phyloP scores from a whole-genome alignment of 2,888 invertebrate genomes.

The Stegana nigrithorax region DNA sequence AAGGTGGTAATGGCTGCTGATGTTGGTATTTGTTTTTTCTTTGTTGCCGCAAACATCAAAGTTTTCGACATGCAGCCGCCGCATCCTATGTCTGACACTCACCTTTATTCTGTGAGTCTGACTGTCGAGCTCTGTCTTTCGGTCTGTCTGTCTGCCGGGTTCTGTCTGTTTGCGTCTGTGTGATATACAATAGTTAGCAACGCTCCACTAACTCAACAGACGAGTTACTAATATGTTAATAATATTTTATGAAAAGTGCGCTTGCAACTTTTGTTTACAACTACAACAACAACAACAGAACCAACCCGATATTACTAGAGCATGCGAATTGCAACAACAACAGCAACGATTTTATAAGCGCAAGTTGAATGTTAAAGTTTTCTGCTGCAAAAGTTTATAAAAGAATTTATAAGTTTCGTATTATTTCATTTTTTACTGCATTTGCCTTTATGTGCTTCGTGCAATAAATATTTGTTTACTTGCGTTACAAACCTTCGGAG shows the following conservation, averaged over 20 bases:
- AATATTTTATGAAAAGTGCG: conserved; percentile 45
- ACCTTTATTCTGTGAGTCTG: neutral
- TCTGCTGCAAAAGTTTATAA: neutral
- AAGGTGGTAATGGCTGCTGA: conserved; percentile 13
- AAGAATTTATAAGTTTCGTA: neutral
- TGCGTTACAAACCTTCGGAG: too few relatives aligned
- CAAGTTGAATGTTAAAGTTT: neutral
- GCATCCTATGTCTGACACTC: neutral
- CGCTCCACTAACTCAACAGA: conserved; percentile 27
- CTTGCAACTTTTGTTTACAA: conserved; percentile 3
- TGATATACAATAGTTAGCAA: conserved; percentile 15
- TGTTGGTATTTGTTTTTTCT: neutral
- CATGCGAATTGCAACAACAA: too few relatives aligned
- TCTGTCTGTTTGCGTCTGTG: neutral
- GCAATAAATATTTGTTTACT: too few relatives aligned
- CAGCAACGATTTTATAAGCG: too few relatives aligned
- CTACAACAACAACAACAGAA: neutral
- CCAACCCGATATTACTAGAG: too few relatives aligned
- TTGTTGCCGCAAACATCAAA: neutral
- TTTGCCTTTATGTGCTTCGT: too few relatives aligned
- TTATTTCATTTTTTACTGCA: neutral
- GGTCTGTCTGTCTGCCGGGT: too few relatives aligned
- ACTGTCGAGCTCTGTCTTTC: too few relatives aligned
- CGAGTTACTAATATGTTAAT: conserved; percentile 58
- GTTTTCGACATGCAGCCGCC: neutral